These are phyloP conservation scores for Coracias cyanogaster DNA, from an alignment of 2,797 vertebrate species.

Conservation along the genomic window DNA sequence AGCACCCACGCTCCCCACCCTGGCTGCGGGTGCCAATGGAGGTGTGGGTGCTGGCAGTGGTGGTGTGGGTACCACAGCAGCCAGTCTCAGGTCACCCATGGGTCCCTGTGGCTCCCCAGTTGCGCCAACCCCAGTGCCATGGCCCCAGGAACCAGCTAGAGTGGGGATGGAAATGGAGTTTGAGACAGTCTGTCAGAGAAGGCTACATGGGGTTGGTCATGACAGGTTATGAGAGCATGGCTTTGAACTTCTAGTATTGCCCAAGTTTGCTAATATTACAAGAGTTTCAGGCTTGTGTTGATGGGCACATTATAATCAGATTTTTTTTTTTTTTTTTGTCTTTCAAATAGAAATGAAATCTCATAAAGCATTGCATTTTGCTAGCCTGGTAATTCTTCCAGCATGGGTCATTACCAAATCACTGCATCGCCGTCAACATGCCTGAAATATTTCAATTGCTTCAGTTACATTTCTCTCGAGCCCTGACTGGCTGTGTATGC, in stretches of 20 bases:
- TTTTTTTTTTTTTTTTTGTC: neutral
- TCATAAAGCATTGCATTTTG: slow-evolving; percentile 8
- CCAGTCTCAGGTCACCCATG: accelerated
- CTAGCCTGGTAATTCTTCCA: neutral
- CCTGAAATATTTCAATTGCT: slow-evolving; percentile 41
- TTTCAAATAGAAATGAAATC: neutral
- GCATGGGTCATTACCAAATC: slow-evolving; percentile 9
- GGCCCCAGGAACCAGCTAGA: neutral
- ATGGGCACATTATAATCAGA: neutral
- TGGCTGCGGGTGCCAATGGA: neutral
- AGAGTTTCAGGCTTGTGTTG: neutral
- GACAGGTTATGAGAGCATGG: accelerated
- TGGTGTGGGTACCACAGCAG: neutral
- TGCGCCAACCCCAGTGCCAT: accelerated
- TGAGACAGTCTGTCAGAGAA: neutral
- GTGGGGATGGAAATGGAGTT: neutral
- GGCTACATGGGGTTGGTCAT: neutral
- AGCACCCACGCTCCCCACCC: neutral
- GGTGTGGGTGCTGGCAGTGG: neutral
- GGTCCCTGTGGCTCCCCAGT: neutral
- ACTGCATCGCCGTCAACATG: neutral
- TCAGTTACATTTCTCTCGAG: slow-evolving; percentile 15
- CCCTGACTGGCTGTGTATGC: neutral
- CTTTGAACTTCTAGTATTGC: neutral
- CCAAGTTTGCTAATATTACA: neutral